These are phyloP conservation scores for Isurus oxyrinchus DNA, from an alignment of 2,113 vertebrate genomes.

Conservation along the genomic window DNA sequence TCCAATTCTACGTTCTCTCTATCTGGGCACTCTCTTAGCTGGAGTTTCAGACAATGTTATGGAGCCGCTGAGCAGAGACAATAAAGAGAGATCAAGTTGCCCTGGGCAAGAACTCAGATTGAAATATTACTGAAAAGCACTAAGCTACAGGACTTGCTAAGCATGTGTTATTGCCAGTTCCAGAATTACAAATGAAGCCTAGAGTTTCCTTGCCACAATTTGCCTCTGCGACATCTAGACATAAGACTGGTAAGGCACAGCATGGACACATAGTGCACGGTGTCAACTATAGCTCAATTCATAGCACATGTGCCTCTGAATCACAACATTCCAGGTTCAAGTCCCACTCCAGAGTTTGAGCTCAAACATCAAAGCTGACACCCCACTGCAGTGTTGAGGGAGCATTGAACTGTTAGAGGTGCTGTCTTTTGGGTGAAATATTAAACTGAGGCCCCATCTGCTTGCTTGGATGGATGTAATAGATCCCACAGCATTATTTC, in stretches of 20 bases:
- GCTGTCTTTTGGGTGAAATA: too few species aligned
- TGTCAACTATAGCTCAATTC: too few species aligned
- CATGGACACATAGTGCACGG: neutral
- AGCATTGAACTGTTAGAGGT: too few species aligned
- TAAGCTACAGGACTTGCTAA: neutral
- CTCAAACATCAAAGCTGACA: too few species aligned
- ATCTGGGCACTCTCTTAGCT: too few species aligned
- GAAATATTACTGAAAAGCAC: neutral
- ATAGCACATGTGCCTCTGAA: too few species aligned
- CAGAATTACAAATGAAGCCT: neutral
- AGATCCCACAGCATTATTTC: too few species aligned
- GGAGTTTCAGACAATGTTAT: neutral
- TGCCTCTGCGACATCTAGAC: neutral
- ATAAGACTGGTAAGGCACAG: neutral
- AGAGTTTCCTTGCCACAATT: neutral
- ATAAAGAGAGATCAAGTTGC: neutral
- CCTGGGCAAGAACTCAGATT: neutral
- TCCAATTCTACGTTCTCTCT: neutral
- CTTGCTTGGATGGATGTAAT: too few species aligned
- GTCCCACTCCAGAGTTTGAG: neutral
- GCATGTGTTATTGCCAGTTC: neutral
- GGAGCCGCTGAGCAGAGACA: neutral
- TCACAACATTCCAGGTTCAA: too few species aligned
- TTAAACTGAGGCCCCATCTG: too few species aligned
- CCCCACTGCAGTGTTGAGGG: too few species aligned